A percentile compares a stretch with the other conserved stretches of the same genome.
These are phyloP conservation scores for Adoxophyes honmai DNA, from an alignment of 1,140 invertebrate genomes.

Conservation along the genomic window DNA sequence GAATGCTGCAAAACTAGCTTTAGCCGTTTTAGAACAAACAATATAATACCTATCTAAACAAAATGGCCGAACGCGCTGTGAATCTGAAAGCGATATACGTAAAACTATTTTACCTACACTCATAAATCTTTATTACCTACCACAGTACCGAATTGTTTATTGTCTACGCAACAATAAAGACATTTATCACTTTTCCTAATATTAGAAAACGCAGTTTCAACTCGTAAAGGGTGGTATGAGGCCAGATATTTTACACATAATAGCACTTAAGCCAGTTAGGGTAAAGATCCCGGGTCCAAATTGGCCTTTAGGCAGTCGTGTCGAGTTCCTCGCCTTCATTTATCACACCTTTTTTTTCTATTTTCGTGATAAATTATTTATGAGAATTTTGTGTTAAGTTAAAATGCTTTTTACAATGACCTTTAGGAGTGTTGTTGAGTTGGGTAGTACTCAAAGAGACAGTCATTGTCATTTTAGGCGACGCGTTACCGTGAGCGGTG, in stretches of 20 bases:
- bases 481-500: too few species aligned
- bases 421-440: neutral
- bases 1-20: too few species aligned
- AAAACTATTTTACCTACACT: too few species aligned
- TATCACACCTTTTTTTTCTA: slow-evolving; percentile 14
- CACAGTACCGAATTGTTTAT: neutral
- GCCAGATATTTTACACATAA: slow-evolving; percentile 19
- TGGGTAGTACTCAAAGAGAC: too few species aligned
- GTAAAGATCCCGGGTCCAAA: slow-evolving; percentile 17
- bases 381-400: slow-evolving; percentile 10
- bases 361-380: slow-evolving; percentile 13
- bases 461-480: too few species aligned
- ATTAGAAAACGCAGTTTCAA: slow-evolving; percentile 11
- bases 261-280: slow-evolving; percentile 16
- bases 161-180: neutral
- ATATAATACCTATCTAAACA: too few species aligned
- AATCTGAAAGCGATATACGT: too few species aligned
- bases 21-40: too few species aligned
- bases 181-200: neutral
- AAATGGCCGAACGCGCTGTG: too few species aligned
- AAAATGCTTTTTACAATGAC: neutral
- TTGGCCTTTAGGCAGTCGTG: slow-evolving; percentile 13
- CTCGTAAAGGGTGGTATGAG: slow-evolving; percentile 10
- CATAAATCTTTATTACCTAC: too few species aligned
- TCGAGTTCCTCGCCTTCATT: slow-evolving; percentile 11